Base-by-base conservation (phyloP, 2,113 vertebrate species). In the Grallaria varia region DNA sequence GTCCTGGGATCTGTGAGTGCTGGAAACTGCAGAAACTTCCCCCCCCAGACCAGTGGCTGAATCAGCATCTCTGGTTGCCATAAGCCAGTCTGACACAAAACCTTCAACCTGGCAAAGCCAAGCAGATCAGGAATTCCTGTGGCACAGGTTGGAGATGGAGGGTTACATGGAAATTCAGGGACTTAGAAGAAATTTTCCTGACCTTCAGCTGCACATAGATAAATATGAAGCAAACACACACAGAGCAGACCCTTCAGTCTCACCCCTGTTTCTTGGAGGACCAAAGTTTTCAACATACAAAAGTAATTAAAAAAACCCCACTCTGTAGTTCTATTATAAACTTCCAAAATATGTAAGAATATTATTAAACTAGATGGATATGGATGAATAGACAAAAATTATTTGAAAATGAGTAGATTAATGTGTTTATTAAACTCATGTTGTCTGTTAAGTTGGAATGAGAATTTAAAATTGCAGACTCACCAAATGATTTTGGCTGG, bases 1-100 rank as follows among this genome's bases (percentile, higher is more conserved):
- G 45, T 39, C 59, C 35, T 2, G 1, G 25, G 8, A 33, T 16
- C 24, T 1, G 0, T 5, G 13, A 64, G 14, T 3, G 0, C 4
- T 55, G 60, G 66, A 8, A 73, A 8, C 27, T 37, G 42, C 30
- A 25, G 35, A 52, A 33, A 35, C 3, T 14, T 14, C 30, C 30
- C 23, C 44, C 23, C 56, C 24, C 12, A 24, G 4, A 17, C 2
- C n/a, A 20, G 35, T 0, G 30, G 35, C 14, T 27, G 30, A 50
- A 30, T 13, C 0, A 1, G 31, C 14, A 62, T 33, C 33, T 39
- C 56, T 44, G 47, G 11, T 14, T 55, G 40, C 75, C 53, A 35
- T 25, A 45, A 8, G 14, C 23, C 74, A 71, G 39, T 6, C 31
- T 19, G 9, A 3, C 7, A 4, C 53, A 40, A 44, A 8, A 42